Evolutionary conservation across 2,797 vertebrate genomes (phyloP).

Genomic region (Labeo calbasu): DNA sequence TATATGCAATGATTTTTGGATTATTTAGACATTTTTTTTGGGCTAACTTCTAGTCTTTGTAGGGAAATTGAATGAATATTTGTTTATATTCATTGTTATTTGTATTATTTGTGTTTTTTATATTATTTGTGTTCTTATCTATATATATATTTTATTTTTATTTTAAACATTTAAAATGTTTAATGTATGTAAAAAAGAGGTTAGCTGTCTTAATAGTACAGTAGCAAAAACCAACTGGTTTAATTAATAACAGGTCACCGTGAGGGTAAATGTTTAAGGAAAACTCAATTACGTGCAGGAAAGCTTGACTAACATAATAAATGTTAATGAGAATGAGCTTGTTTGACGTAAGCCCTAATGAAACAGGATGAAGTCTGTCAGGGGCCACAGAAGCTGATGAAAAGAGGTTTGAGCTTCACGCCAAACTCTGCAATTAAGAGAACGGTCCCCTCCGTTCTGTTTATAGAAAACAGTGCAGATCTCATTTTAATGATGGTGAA

Average conservation of each 20-base stretch:
- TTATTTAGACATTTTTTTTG: neutral
- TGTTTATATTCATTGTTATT: too few species aligned
- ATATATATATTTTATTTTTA: neutral
- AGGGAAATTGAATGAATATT: too few species aligned
- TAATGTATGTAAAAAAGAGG: neutral
- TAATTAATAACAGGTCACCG: neutral
- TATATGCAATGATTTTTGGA: neutral
- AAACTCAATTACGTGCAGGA: neutral
- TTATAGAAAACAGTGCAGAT: conserved; percentile 19
- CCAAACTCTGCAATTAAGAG: conserved; percentile 30
- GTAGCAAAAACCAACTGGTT: neutral
- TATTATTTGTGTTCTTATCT: neutral
- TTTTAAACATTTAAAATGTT: neutral
- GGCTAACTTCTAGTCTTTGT: neutral
- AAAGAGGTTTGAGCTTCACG: conserved; percentile 13
- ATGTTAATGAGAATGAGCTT: neutral
- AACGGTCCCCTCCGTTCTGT: neutral
- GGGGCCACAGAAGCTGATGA: conserved; percentile 19
- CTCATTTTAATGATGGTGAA: conserved; percentile 7
- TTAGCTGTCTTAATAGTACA: neutral
- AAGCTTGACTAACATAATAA: conserved; percentile 3
- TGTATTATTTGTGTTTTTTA: neutral
- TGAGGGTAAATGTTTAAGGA: neutral
- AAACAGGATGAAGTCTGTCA: conserved; percentile 19
- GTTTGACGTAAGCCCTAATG: conserved; percentile 20